These are phyloP conservation scores for Acinonyx jubatus DNA, from an alignment of 2,113 vertebrate genomes.

Conservation along the genomic window DNA sequence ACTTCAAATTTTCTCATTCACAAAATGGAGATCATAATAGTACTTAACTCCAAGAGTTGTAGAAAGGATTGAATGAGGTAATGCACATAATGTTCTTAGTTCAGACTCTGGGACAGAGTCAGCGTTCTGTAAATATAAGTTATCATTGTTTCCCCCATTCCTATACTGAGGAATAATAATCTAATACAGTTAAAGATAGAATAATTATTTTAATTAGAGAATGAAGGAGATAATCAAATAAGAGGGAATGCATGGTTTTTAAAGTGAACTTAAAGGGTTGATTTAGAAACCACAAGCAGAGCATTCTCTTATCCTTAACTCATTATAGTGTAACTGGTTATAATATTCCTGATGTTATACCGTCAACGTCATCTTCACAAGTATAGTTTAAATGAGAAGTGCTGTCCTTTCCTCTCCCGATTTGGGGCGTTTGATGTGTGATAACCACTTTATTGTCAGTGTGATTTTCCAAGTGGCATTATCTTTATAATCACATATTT, in stretches of 20 bases:
- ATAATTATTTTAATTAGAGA: slow-evolving; percentile 52
- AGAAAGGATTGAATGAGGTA: not conserved
- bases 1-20: not conserved
- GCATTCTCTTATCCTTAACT: not conserved
- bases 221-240: slow-evolving; percentile 36
- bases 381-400: slow-evolving; percentile 18
- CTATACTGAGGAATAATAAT: slow-evolving; percentile 4
- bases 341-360: slow-evolving; percentile 1
- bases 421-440: slow-evolving; percentile 47
- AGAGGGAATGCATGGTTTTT: not conserved
- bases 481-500: slow-evolving; percentile 54
- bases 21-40: not conserved
- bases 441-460: slow-evolving; percentile 64
- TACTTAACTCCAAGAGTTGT: not conserved
- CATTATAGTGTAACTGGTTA: not conserved
- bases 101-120: not conserved
- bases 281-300: slow-evolving; percentile 8
- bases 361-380: not conserved
- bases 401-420: not conserved
- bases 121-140: not conserved
- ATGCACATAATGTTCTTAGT: not conserved
- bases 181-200: slow-evolving; percentile 7
- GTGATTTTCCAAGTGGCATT: slow-evolving; percentile 35
- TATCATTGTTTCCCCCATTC: not conserved
- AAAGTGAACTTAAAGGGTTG: not conserved